These are phyloP conservation scores for Lophotriccus pileatus DNA, from an alignment of 2,797 vertebrate species.

Conservation along the genomic window DNA sequence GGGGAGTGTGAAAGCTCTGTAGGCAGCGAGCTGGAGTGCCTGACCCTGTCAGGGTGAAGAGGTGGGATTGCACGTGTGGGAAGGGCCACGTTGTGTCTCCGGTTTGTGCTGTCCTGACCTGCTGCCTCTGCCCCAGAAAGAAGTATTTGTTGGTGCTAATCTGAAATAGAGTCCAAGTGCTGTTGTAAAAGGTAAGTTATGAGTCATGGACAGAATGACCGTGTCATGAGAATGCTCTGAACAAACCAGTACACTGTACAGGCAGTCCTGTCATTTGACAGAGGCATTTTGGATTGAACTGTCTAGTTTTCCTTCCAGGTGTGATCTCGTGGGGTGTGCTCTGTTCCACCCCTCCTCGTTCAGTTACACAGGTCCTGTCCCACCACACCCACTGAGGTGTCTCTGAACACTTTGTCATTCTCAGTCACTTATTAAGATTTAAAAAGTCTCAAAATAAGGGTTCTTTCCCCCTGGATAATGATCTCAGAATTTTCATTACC, in stretches of 20 bases:
- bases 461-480: background rate
- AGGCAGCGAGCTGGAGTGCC: background rate
- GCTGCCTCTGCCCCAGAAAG: background rate
- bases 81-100: background rate
- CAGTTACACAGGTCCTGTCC: background rate
- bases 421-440: background rate
- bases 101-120: background rate
- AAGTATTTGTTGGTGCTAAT: background rate
- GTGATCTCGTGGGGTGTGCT: background rate
- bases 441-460: background rate
- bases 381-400: background rate
- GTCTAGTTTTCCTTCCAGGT: background rate
- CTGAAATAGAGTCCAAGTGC: background rate
- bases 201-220: background rate
- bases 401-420: background rate
- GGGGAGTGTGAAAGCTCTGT: background rate
- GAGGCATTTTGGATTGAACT: background rate
- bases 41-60: background rate
- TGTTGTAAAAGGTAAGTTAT: background rate
- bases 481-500: background rate
- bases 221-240: background rate
- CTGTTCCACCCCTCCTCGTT: background rate
- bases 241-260: background rate
- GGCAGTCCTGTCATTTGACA: background rate
- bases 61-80: background rate